Percentiles rank a stretch among this genome's conserved stretches.
phyloP scores from a whole-genome alignment of 2,797 vertebrate genomes.

The Nothura maculosa region DNA sequence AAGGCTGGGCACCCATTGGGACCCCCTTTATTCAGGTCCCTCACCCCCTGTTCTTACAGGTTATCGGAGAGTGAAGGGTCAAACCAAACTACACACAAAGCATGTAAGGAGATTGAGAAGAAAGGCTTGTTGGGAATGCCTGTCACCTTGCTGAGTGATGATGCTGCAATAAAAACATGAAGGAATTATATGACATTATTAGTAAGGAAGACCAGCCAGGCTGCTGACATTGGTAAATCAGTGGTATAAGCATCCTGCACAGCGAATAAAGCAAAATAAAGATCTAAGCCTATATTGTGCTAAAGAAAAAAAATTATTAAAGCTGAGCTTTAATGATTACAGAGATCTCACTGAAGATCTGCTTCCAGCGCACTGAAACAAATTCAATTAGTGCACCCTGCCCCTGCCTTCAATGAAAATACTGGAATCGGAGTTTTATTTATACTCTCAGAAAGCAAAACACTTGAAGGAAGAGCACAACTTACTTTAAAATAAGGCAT shows the following conservation, averaged over 20 bases:
- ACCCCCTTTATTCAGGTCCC: not conserved
- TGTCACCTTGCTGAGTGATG: not conserved
- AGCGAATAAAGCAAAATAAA: not conserved
- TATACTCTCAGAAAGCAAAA: not conserved
- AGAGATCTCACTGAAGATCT: constrained; percentile 7
- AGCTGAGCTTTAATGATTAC: not conserved
- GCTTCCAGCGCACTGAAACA: not conserved
- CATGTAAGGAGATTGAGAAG: not conserved
- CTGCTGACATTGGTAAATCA: not conserved
- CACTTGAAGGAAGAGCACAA: not conserved
- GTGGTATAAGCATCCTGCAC: not conserved
- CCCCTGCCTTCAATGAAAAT: not conserved
- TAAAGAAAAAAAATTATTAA: too few species aligned
- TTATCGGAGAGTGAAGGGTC: not conserved
- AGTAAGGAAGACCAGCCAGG: not conserved
- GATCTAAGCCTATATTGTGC: not conserved
- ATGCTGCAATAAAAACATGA: not conserved
- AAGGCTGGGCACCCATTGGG: not conserved
- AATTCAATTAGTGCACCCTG: not conserved
- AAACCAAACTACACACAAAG: not conserved
- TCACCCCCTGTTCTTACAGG: not conserved
- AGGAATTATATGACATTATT: constrained; percentile 8
- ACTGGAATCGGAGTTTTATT: not conserved
- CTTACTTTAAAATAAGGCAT: not conserved
- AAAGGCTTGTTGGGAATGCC: not conserved